A percentile compares a stretch with the other conserved stretches of the same genome.
Evolutionary conservation across 2,113 vertebrate genomes (phyloP).

Genomic region (Oryzias woworae): DNA sequence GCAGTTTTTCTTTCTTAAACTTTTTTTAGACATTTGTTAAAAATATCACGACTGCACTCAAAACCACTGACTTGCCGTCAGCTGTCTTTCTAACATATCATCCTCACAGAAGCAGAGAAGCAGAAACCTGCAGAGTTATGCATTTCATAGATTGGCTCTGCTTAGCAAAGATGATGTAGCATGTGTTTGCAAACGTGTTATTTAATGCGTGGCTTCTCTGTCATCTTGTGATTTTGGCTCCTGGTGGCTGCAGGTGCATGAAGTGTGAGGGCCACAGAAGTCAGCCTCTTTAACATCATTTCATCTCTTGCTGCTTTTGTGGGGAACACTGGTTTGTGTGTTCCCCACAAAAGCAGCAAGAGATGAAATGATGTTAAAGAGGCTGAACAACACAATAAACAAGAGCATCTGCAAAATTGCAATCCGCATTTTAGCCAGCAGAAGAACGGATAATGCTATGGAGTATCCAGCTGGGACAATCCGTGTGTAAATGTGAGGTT

Average conservation of each 20-base stretch:
- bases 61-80: conserved; percentile 10
- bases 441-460: background rate
- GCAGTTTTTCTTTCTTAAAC: background rate
- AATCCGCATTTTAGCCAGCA: background rate
- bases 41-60: conserved; percentile 24
- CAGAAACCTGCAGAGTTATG: background rate
- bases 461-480: background rate
- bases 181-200: background rate
- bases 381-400: background rate
- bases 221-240: background rate
- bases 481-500: background rate
- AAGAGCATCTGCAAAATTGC: background rate
- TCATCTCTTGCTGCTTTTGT: too few species aligned
- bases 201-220: background rate
- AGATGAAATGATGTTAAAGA: background rate
- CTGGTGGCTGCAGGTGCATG: background rate
- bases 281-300: too few species aligned
- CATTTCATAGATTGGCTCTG: background rate
- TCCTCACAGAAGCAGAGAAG: conserved; percentile 14
- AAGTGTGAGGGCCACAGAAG: conserved; percentile 9
- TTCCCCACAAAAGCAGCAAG: background rate
- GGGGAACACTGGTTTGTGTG: background rate
- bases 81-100: conserved; percentile 8
- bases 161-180: background rate
- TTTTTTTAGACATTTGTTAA: background rate